Conservation (phyloP, 2,113 vertebrate genomes). For the Callopanchax toddi region DNA sequence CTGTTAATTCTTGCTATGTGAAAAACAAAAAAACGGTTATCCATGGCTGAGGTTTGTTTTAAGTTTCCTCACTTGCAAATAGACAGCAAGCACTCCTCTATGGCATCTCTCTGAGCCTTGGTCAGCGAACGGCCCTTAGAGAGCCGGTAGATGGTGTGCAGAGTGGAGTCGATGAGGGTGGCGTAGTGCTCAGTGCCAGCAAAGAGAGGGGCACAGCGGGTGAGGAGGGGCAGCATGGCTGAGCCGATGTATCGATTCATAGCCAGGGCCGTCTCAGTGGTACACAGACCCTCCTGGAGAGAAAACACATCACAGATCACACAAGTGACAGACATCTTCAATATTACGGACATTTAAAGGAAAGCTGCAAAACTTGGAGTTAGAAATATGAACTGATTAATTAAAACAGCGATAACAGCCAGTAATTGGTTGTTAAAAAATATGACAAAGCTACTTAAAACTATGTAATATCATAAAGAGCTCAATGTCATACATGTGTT, state of each 20-base stretch:
- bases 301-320: slow-evolving; percentile 7
- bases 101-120: slow-evolving; percentile 96
- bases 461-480: too few species aligned
- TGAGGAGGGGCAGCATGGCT: slow-evolving; percentile 93
- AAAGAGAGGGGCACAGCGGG: slow-evolving; percentile 93
- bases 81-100: slow-evolving; percentile 95
- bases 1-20: slow-evolving; percentile 8
- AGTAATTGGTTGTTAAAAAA: not conserved
- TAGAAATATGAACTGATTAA: not conserved
- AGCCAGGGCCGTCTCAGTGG: slow-evolving; percentile 93
- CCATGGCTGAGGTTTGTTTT: not conserved
- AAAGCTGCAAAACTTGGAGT: not conserved
- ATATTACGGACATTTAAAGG: not conserved
- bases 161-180: slow-evolving; percentile 90
- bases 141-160: slow-evolving; percentile 95
- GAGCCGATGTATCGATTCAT: slow-evolving; percentile 96
- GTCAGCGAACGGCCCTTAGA: slow-evolving; percentile 97
- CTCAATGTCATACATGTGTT: not conserved
- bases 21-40: slow-evolving; percentile 6
- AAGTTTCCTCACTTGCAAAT: slow-evolving; percentile 88
- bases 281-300: slow-evolving; percentile 89
- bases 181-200: slow-evolving; percentile 92
- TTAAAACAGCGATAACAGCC: too few species aligned
- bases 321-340: not conserved
- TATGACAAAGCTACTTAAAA: too few species aligned